These are phyloP conservation scores for Hapalemur alaotrensis DNA, from an alignment of 2,797 vertebrate species.

Conservation along the genomic window DNA sequence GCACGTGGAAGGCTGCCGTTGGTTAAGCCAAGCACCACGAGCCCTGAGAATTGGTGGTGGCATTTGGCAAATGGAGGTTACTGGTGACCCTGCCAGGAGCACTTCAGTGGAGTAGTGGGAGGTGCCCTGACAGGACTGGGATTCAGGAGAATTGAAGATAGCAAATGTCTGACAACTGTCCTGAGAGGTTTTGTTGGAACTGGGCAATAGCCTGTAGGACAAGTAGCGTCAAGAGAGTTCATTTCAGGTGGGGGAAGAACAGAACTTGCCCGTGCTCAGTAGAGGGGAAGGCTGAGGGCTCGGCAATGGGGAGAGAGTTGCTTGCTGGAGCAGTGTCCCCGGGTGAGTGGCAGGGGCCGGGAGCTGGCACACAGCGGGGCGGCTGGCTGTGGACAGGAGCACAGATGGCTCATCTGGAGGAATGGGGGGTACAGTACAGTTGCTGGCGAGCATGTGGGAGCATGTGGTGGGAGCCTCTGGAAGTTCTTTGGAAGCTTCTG, in stretches of 20 bases:
- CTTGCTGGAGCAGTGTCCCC: neutral
- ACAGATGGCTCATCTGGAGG: neutral
- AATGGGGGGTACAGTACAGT: neutral
- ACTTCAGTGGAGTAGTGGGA: neutral
- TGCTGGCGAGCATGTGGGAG: neutral
- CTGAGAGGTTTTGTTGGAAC: neutral
- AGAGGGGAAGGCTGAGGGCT: neutral
- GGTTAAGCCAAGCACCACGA: neutral
- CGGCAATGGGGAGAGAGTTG: neutral
- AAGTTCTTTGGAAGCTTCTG: neutral
- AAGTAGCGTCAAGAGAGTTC: neutral
- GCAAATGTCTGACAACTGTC: neutral
- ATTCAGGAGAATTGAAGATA: neutral
- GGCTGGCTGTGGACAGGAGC: neutral
- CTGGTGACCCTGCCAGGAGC: neutral
- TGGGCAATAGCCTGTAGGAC: neutral
- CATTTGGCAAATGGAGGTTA: neutral
- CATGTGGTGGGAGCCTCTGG: neutral
- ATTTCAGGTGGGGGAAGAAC: too few relatives aligned
- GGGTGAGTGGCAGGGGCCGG: neutral
- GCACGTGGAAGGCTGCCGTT: neutral
- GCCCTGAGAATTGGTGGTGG: neutral
- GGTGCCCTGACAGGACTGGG: neutral
- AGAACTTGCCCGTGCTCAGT: too few relatives aligned
- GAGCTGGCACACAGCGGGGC: too few relatives aligned